These are phyloP conservation scores for Drosophila subquinaria DNA, from an alignment of 2,888 invertebrate species.

Conservation along the genomic window DNA sequence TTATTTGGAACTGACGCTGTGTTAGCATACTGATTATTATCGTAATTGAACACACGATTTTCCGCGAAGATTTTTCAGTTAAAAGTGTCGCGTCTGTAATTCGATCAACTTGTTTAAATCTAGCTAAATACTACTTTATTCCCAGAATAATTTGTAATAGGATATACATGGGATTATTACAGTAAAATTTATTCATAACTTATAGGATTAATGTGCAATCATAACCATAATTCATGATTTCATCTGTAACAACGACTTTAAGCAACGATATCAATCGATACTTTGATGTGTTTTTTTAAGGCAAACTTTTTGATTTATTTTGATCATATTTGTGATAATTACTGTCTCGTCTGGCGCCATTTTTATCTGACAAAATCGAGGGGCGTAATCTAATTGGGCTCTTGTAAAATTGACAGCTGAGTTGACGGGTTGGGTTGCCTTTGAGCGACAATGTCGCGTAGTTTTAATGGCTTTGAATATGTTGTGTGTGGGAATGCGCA, in stretches of 20 bases:
- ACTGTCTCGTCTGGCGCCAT: slow-evolving; percentile 44
- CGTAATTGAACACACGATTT: no score
- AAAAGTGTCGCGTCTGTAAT: no score
- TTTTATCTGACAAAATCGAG: slow-evolving; percentile 23
- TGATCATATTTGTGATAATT: slow-evolving; percentile 38
- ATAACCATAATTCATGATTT: no score
- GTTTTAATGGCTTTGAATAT: slow-evolving; percentile 54
- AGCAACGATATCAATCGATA: slow-evolving; percentile 3
- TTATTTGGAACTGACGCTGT: no score
- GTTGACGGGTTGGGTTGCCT: slow-evolving; percentile 45
- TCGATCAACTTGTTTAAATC: no score
- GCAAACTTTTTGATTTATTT: slow-evolving; percentile 8
- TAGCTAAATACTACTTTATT: no score
- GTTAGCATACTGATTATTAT: no score
- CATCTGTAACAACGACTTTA: background rate
- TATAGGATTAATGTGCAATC: no score
- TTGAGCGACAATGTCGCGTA: slow-evolving; percentile 49
- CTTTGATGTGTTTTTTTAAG: background rate
- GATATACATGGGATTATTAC: background rate
- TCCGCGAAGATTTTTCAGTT: no score
- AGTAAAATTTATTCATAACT: background rate
- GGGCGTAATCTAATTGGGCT: slow-evolving; percentile 47
- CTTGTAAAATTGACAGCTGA: slow-evolving; percentile 53
- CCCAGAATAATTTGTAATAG: background rate
- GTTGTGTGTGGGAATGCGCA: background rate